phyloP scores from a whole-genome alignment of 92 coral and sea anemone species.

The Micromussa lordhowensis region DNA sequence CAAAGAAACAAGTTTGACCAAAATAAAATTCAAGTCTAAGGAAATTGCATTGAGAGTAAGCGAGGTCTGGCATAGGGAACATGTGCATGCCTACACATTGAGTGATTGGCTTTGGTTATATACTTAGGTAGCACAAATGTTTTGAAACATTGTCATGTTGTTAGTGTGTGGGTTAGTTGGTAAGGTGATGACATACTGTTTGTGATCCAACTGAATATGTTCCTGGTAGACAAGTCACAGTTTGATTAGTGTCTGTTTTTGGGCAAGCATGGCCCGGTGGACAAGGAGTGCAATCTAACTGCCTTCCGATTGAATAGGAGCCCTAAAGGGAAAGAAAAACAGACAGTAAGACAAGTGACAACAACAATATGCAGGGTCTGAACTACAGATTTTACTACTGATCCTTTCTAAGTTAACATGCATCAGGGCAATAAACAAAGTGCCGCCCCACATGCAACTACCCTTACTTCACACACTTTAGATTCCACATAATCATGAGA shows the following conservation, averaged over 20 bases:
- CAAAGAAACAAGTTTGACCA: conserved; percentile 6
- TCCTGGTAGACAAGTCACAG: conserved; percentile 78
- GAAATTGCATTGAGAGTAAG: background rate
- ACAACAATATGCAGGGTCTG: background rate
- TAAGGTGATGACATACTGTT: conserved; percentile 69
- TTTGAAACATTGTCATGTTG: background rate
- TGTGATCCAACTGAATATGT: conserved; percentile 89
- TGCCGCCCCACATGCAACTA: background rate
- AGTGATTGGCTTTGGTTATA: background rate
- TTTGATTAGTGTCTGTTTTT: conserved; percentile 70
- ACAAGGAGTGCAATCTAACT: conserved; percentile 77
- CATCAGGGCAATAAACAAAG: background rate
- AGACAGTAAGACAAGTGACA: background rate
- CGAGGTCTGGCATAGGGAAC: too few relatives aligned
- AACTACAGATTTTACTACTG: background rate
- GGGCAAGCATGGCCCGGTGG: conserved; percentile 90
- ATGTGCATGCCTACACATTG: too few relatives aligned
- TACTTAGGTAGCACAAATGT: background rate
- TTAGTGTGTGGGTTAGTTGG: background rate
- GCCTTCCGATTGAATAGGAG: conserved; percentile 82
- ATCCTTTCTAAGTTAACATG: background rate
- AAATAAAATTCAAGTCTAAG: background rate
- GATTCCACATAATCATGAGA: background rate
- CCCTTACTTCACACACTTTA: too few relatives aligned
- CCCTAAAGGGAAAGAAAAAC: conserved; percentile 65